These are phyloP conservation scores for Xenopus petersii DNA, from an alignment of 2,797 vertebrate species.

Conservation along the genomic window DNA sequence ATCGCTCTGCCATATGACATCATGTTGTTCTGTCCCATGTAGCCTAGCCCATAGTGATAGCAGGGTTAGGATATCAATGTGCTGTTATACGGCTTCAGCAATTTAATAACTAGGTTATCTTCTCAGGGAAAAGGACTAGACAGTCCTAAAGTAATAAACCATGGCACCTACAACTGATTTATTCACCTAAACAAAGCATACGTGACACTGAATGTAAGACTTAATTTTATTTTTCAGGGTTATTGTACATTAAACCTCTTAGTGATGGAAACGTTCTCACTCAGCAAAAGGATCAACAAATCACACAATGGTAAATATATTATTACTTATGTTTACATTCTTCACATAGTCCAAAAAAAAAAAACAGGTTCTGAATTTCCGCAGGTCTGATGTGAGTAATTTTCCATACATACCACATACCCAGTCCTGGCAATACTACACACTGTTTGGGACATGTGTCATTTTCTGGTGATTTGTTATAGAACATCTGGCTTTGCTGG, in stretches of 20 bases:
- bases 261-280: neutral
- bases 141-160: too few species aligned
- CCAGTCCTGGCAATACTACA: neutral
- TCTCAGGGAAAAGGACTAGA: too few species aligned
- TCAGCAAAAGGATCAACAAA: slow-evolving; percentile 14
- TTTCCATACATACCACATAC: slow-evolving; percentile 14
- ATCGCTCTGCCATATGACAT: too few species aligned
- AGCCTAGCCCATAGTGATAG: too few species aligned
- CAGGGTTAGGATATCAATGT: too few species aligned
- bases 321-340: slow-evolving; percentile 29
- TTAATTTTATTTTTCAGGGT: neutral
- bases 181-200: neutral
- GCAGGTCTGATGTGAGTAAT: neutral
- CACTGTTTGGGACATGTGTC: neutral
- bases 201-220: neutral
- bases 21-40: too few species aligned
- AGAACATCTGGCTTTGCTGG: neutral
- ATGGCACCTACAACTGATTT: neutral
- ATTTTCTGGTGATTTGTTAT: neutral
- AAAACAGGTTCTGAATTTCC: slow-evolving; percentile 3
- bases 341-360: slow-evolving; percentile 22
- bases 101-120: too few species aligned
- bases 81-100: too few species aligned
- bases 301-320: slow-evolving; percentile 24
- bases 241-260: neutral